Evolutionary conservation across 2,797 vertebrate species (phyloP).

Genomic region (Acipenser transmontanus): DNA sequence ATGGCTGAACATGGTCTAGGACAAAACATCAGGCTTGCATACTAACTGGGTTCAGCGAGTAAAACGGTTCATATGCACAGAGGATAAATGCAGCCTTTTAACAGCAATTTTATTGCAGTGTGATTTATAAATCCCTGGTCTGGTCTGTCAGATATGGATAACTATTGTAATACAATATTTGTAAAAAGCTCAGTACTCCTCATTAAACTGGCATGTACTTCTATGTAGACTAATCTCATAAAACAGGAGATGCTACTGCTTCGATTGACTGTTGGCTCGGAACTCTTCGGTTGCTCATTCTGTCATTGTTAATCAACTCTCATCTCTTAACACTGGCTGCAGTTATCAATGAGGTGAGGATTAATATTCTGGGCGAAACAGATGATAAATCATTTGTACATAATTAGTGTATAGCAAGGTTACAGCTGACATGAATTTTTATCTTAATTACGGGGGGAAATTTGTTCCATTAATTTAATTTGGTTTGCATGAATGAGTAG

Average conservation of each 20-base stretch:
- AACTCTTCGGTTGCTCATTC: slow-evolving; percentile 71
- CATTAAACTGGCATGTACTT: slow-evolving; percentile 81
- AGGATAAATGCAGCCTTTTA: too few relatives aligned
- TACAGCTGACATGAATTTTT: slow-evolving; percentile 87
- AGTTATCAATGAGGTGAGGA: slow-evolving; percentile 80
- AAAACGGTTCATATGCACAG: too few relatives aligned
- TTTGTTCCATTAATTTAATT: slow-evolving; percentile 99
- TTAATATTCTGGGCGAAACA: slow-evolving; percentile 81
- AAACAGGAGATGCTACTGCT: slow-evolving; percentile 61
- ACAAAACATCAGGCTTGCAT: not conserved
- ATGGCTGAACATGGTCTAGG: not conserved
- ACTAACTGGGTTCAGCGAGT: not conserved
- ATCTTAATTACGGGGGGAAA: slow-evolving; percentile 94
- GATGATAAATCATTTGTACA: slow-evolving; percentile 91
- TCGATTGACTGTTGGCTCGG: slow-evolving; percentile 62
- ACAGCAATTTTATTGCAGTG: not conserved
- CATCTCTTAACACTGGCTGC: slow-evolving; percentile 87
- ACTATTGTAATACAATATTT: slow-evolving; percentile 33
- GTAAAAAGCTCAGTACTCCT: slow-evolving; percentile 62
- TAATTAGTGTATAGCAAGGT: slow-evolving; percentile 93
- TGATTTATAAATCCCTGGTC: slow-evolving; percentile 18
- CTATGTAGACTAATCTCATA: slow-evolving; percentile 73
- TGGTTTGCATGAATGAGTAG: slow-evolving; percentile 80
- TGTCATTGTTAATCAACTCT: slow-evolving; percentile 94
- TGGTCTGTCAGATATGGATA: slow-evolving; percentile 63